phyloP scores from a whole-genome alignment of 2,888 invertebrate genomes.

The Schizaphis graminum region DNA sequence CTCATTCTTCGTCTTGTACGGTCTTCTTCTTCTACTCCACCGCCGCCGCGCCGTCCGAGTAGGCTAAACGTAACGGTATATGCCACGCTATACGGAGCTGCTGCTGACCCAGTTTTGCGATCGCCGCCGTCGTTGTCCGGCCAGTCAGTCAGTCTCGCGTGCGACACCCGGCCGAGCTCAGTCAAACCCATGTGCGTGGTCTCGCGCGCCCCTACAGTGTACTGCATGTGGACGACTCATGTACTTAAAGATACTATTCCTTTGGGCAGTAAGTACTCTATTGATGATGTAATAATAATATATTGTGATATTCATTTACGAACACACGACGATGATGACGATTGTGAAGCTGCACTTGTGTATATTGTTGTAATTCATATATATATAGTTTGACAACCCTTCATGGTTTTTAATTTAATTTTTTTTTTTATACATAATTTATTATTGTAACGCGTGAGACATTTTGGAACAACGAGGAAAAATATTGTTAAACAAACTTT shows the following conservation, averaged over 20 bases:
- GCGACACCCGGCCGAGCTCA: slow-evolving; percentile 63
- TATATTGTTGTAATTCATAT: neutral
- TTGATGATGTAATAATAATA: neutral
- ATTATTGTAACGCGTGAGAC: neutral
- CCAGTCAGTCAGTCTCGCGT: slow-evolving; percentile 62
- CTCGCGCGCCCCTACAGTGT: slow-evolving; percentile 64
- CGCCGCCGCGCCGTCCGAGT: slow-evolving; percentile 41
- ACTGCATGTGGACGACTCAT: slow-evolving; percentile 66
- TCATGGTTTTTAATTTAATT: neutral
- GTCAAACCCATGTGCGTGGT: slow-evolving; percentile 64
- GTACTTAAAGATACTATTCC: slow-evolving; percentile 65
- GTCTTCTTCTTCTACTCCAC: neutral
- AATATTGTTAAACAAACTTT: neutral
- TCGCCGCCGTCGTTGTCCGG: slow-evolving; percentile 17
- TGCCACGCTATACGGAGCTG: neutral
- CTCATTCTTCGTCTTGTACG: neutral
- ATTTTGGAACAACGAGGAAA: neutral
- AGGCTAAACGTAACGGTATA: slow-evolving; percentile 66
- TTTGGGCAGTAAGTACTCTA: slow-evolving; percentile 62
- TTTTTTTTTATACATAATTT: neutral
- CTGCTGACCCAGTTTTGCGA: slow-evolving; percentile 60
- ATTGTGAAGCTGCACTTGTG: too few relatives aligned
- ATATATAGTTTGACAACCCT: neutral
- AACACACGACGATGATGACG: neutral
- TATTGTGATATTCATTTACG: neutral